These are phyloP conservation scores for Notodonta ziczac DNA, from an alignment of 2,888 invertebrate genomes.

Conservation along the genomic window DNA sequence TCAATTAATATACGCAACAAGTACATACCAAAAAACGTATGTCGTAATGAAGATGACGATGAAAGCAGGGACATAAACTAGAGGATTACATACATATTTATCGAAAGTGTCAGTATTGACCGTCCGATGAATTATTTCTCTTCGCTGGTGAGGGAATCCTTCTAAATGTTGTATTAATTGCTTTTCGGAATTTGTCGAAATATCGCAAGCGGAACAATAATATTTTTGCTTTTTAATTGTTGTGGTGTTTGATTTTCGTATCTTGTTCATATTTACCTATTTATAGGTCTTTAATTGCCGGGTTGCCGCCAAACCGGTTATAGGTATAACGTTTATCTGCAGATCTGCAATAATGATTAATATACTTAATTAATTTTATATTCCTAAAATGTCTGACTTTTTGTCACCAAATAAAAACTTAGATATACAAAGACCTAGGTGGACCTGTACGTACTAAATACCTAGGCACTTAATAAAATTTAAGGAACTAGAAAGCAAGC, in stretches of 20 bases:
- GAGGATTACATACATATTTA: conserved; percentile 50
- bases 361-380: no score
- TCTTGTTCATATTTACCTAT: conserved; percentile 39
- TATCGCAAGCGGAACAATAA: conserved; percentile 65
- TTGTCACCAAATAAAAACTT: no score
- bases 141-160: conserved; percentile 71
- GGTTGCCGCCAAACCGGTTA: no score
- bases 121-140: conserved; percentile 50
- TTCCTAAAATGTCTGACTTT: no score
- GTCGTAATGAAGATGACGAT: conserved; percentile 59
- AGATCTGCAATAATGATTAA: no score
- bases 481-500: no score
- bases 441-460: no score
- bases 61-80: conserved; percentile 62
- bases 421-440: no score
- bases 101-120: conserved; percentile 44
- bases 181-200: conserved; percentile 72
- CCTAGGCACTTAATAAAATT: no score
- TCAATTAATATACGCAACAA: conserved; percentile 52
- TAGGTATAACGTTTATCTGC: no score
- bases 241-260: conserved; percentile 33
- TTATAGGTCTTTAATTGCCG: no score
- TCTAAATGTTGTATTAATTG: conserved; percentile 76
- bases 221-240: conserved; percentile 55
- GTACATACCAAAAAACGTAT: conserved; percentile 63